A percentile compares a stretch with the other conserved stretches of the same genome.
phyloP scores from a whole-genome alignment of 2,113 vertebrate genomes.

The Arenaria interpres region DNA sequence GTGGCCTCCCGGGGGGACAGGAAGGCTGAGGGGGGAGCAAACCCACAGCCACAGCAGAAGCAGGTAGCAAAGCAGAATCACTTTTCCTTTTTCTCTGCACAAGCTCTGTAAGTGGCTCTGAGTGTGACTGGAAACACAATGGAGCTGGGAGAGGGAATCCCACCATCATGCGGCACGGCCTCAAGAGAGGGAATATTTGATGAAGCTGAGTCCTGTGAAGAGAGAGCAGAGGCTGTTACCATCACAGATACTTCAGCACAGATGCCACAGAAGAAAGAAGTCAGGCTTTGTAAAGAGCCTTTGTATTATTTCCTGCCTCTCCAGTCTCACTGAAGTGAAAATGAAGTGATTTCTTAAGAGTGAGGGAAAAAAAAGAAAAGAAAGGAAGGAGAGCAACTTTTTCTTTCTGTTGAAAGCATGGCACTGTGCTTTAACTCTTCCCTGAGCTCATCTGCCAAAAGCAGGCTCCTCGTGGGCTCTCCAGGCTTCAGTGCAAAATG shows the following conservation, averaged over 20 bases:
- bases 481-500: not conserved
- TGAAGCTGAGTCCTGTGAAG: conserved; percentile 46
- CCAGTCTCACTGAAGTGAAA: conserved; percentile 61
- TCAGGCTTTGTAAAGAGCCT: conserved; percentile 5
- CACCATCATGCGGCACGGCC: not conserved
- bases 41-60: not conserved
- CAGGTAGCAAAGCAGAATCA: not conserved
- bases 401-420: not conserved
- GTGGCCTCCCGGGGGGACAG: accelerated
- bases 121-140: conserved; percentile 37
- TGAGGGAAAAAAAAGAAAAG: not conserved
- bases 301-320: conserved; percentile 59
- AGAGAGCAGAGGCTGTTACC: conserved; percentile 37
- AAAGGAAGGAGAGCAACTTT: not conserved
- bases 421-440: conserved; percentile 19
- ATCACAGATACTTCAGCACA: conserved; percentile 38
- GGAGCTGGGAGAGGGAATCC: conserved; percentile 31
- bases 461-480: not conserved
- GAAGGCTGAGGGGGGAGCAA: not conserved
- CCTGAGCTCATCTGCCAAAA: not conserved
- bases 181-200: conserved; percentile 53
- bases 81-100: not conserved
- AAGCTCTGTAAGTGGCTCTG: not conserved
- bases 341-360: conserved; percentile 17
- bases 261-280: conserved; percentile 58